Conservation (phyloP, 2,888 invertebrate species). For the Eulithis testata region DNA sequence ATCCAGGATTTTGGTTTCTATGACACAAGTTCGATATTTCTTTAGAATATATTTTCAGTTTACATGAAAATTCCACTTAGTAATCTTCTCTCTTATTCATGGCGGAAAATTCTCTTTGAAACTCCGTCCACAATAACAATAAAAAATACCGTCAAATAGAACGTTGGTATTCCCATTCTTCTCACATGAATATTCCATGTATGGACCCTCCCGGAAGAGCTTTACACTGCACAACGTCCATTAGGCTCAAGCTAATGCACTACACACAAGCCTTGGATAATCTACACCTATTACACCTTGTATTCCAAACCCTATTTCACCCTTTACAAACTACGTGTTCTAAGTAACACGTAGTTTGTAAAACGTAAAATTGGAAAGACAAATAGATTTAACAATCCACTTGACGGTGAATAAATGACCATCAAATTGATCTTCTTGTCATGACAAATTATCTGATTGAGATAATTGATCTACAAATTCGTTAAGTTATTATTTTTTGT, state of each 20-base stretch:
- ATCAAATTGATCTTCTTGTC: conserved; percentile 32
- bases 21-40: not conserved
- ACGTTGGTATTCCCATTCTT: conserved; percentile 38
- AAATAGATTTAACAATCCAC: conserved; percentile 33
- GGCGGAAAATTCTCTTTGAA: conserved; percentile 22
- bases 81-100: conserved; percentile 18
- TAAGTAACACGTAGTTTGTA: too few species aligned
- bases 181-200: conserved; percentile 44
- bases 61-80: conserved; percentile 14
- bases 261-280: conserved; percentile 31
- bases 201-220: conserved; percentile 40
- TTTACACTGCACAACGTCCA: conserved; percentile 40
- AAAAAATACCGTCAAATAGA: conserved; percentile 30
- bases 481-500: conserved; percentile 23
- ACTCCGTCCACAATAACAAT: conserved; percentile 22
- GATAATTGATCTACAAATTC: conserved; percentile 28
- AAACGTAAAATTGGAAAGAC: conserved; percentile 15
- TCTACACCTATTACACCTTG: conserved; percentile 30
- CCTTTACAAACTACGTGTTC: conserved; percentile 8
- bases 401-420: conserved; percentile 30
- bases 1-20: too few species aligned
- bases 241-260: conserved; percentile 38
- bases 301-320: conserved; percentile 5
- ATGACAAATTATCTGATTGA: conserved; percentile 34
- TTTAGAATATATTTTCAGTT: conserved; percentile 7